These are phyloP conservation scores for Pterocles orientalis DNA, from an alignment of 2,113 vertebrate genomes.

Conservation along the genomic window DNA sequence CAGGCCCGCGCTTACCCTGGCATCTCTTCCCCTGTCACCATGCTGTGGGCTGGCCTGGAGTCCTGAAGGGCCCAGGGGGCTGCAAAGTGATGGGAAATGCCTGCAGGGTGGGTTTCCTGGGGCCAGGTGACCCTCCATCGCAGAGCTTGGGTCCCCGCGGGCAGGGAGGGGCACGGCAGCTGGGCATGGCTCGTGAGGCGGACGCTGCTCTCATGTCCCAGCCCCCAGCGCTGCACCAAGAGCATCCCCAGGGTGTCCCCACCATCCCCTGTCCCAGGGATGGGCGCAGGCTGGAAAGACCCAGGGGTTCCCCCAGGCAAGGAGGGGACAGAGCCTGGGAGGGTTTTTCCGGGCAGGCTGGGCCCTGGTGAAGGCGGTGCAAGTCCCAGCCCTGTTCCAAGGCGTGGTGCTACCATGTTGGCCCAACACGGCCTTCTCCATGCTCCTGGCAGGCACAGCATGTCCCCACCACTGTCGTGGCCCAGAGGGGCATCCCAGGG, in stretches of 20 bases:
- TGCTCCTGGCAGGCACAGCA: rapidly evolving
- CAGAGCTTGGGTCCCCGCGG: rapidly evolving
- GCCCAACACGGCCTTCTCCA: not conserved
- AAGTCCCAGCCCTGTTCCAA: not conserved
- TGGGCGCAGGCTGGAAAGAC: rapidly evolving
- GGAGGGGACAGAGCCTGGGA: not conserved
- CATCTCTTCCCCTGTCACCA: not conserved
- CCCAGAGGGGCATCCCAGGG: not conserved
- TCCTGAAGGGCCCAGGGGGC: not conserved
- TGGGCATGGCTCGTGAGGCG: not conserved
- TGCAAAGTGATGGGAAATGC: not conserved
- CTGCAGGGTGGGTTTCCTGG: rapidly evolving
- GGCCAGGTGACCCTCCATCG: not conserved
- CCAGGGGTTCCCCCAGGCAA: not conserved
- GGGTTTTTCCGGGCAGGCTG: not conserved
- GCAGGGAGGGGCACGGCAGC: not conserved
- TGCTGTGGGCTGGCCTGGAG: not conserved
- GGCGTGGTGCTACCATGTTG: rapidly evolving
- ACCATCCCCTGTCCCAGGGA: not conserved
- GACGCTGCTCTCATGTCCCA: not conserved
- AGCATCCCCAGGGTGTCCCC: not conserved
- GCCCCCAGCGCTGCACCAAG: not conserved
- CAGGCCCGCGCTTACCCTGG: not conserved
- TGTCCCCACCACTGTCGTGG: not conserved
- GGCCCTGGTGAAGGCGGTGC: not conserved